Conservation (phyloP, 2,113 vertebrate species). For the Stigmatopora nigra region DNA sequence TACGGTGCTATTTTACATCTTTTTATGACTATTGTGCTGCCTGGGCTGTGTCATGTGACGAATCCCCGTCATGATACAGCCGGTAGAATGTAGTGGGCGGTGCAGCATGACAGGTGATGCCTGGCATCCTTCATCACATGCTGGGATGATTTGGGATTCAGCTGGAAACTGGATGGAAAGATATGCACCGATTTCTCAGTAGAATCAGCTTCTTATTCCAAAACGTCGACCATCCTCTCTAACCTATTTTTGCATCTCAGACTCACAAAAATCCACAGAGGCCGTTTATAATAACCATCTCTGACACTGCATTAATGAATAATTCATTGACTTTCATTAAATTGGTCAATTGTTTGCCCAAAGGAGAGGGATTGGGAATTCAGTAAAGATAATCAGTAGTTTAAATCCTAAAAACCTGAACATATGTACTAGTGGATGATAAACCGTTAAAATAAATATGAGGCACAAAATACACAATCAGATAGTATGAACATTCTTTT, state of each 20-base stretch:
- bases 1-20: slow-evolving; percentile 27
- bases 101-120: slow-evolving; percentile 30
- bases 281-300: slow-evolving; percentile 57
- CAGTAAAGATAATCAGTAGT: slow-evolving; percentile 42
- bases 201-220: slow-evolving; percentile 7
- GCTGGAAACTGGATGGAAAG: slow-evolving; percentile 23
- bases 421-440: slow-evolving; percentile 4
- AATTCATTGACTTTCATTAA: slow-evolving; percentile 68
- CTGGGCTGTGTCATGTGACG: slow-evolving; percentile 18
- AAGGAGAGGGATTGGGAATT: slow-evolving; percentile 47
- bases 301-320: slow-evolving; percentile 58
- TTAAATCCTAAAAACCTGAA: slow-evolving; percentile 42
- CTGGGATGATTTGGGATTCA: slow-evolving; percentile 27
- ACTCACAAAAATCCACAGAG: slow-evolving; percentile 31
- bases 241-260: slow-evolving; percentile 13
- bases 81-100: slow-evolving; percentile 36
- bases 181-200: slow-evolving; percentile 32
- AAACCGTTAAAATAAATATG: background rate
- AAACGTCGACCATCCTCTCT: slow-evolving; percentile 1
- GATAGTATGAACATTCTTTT: slow-evolving; percentile 57
- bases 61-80: slow-evolving; percentile 13
- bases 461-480: slow-evolving; percentile 33
- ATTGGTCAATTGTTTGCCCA: slow-evolving; percentile 46
- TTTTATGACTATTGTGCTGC: slow-evolving; percentile 12
- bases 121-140: slow-evolving; percentile 27